Evolutionary conservation across 2,888 invertebrate species (phyloP), one percentile per base, ranked within the genome.

Genomic region (Automeris io): DNA sequence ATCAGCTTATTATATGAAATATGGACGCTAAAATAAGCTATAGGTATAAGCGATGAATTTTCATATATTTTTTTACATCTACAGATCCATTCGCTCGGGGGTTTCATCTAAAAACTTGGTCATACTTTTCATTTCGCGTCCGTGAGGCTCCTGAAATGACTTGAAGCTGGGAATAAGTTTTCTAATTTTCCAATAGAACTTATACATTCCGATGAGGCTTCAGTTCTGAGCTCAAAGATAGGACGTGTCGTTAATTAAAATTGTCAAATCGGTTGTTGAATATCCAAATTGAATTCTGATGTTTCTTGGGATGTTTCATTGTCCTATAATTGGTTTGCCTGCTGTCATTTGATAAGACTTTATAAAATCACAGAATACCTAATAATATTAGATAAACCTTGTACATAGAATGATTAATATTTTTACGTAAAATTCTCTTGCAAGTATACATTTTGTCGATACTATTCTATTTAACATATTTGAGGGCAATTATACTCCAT

Each of bases 141-240:
- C 35, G 24, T 34, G 52, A 64, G 61, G 56, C 67, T 70, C 68
- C 73, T 73, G 68, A 68, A 72, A 69, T 61, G 63, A 59, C 54
- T 49, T 43, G 43, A 35, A 42, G 12, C 35, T 33, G 21, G 5
- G 50, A 33, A 37, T 24, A 76, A 83, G 72, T 82, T 83, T 81
- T 79, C 75, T 77, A 81, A 82, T 81, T 79, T 82, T 70, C 78
- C 70, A 67, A 75, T 74, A 57, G 69, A 74, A 74, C 67, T 77
- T 78, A 66, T 70, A 71, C 70, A 77, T 75, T 70, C 70, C 69
- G 44, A 57, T 58, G 45, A 42, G 51, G 59, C 43, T 52, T 55
- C 45, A 45, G 45, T 46, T 46, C 35, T 29, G 22, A 18, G 31
- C 23, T 41, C 41, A 42, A 40, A 45, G 45, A 39, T 32, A 54